Base-by-base conservation (phyloP, 2,797 vertebrate species). In the Cetoscarus ocellatus region DNA sequence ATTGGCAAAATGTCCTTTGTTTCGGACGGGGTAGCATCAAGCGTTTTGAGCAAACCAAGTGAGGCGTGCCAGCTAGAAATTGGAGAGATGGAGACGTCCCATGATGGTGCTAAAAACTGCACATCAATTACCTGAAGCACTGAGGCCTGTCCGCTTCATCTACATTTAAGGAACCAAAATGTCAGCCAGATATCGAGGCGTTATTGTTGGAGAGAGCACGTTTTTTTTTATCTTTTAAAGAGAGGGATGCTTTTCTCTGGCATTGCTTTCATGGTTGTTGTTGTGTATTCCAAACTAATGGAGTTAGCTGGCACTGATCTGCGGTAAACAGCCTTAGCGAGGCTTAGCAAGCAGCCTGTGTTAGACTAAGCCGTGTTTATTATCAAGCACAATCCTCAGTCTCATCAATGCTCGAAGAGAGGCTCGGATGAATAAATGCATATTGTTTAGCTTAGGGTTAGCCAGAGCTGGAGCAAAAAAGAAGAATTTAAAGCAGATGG, bases 101-200 rank as follows among this genome's bases (percentile, higher is more conserved):
- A 85, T 59, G 88, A 84, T 85, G 83, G 83, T 84, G 82, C 88
- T 92, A 88, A 91, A 93, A 92, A 92, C 77, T 85, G 88, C 84
- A 91, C 84, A 91, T 92, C 91, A 89, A 94, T 93, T 93, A 93
- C 89, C 79, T 73, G 85, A 85, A 82, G 90, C 91, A 87, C 63
- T 73, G 88, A 92, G 82, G 86, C 90, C 73, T 89, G 77, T 90
- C 90, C 38, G 45, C 82, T 83, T 73, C 10, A 88, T 83, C 85
- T 86, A 80, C 82, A 86, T 88, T 69, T 54, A 61, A 80, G 75
- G 78, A 90, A 79, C 62, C 35, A 62, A 87, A 84, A 85, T 78
- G 77, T 82, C 77, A 83, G 77, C 43, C 27, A 48, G 67, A 77
- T 67, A 72, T 48, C 70, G 42, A 67, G 67, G 75, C 50, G 80